Evolutionary conservation across 2,797 vertebrate species (phyloP), one percentile per base, ranked within the genome.

Genomic region (Menidia menidia): DNA sequence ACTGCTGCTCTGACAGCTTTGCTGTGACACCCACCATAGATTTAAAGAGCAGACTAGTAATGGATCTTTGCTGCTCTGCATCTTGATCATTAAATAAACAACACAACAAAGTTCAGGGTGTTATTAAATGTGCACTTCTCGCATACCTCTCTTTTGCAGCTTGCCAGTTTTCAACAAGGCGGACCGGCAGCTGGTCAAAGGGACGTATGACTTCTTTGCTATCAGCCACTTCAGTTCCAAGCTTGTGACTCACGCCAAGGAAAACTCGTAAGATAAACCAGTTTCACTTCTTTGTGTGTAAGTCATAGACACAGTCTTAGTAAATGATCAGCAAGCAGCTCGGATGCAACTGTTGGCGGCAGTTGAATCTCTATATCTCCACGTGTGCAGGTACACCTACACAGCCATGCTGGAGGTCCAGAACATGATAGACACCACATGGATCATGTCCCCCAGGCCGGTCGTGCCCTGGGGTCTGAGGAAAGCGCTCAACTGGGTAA

Each of bases 401-500:
- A 95, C 93, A 1, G 87, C 94, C 43, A 94, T 89, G 65, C 90
- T 98, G 6, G 94, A 97, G 82, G 95, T 97, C 55, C 97, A 98
- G 41, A 93, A 95, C 85, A 95, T 97, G 91, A 95, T 93, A 0
- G 98, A 99, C 81, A 95, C 94, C 81, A 99, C 98, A 0, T 99
- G 97, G 97, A 95, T 99, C 78, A 95, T 92, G 88, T 97, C 97
- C 0, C 94, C 96, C 0, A 75, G 85, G 11, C 94, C 94, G 0
- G 96, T 99, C 0, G 97, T 99, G 60, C 98, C 98, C 18, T 98
- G 97, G 96, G 98, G 98, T 7, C 86, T 99, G 44, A 95, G 97
- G 15, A 98, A 95, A 76, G 92, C 96, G 13, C 95, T 99, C 16
- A 96, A 91, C 81, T 99, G 98, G 98, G 90, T 99, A 71, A 95